phyloP scores from a whole-genome alignment of 2,113 vertebrate genomes.

The Podarcis muralis region DNA sequence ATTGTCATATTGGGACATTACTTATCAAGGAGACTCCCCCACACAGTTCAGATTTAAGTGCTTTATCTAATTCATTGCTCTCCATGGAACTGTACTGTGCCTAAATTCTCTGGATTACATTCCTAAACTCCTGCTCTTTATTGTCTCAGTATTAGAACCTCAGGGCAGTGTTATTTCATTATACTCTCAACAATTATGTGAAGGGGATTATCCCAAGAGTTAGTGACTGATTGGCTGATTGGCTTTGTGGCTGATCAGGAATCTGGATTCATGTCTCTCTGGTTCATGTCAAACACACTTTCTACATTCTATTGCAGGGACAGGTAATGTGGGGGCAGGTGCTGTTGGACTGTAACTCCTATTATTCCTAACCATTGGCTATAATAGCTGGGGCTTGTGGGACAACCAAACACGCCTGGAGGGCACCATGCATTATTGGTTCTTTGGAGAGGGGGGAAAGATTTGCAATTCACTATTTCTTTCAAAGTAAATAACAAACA shows the following conservation, averaged over 20 bases:
- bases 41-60: background rate
- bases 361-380: no score
- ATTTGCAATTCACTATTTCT: background rate
- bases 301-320: background rate
- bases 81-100: background rate
- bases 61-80: background rate
- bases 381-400: no score
- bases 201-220: background rate
- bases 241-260: background rate
- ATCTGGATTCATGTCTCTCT: background rate
- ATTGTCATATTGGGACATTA: no score
- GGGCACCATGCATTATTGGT: no score
- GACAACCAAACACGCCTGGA: no score
- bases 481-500: background rate
- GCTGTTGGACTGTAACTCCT: no score
- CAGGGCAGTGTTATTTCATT: background rate
- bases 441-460: no score
- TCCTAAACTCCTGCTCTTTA: background rate
- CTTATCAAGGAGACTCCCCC: no score
- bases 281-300: background rate
- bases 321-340: no score
- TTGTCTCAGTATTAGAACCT: background rate
- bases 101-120: background rate
- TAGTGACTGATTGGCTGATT: background rate
- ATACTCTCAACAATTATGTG: background rate